Conservation (phyloP, 2,888 invertebrate species). For the Drosophila multiciliata region DNA sequence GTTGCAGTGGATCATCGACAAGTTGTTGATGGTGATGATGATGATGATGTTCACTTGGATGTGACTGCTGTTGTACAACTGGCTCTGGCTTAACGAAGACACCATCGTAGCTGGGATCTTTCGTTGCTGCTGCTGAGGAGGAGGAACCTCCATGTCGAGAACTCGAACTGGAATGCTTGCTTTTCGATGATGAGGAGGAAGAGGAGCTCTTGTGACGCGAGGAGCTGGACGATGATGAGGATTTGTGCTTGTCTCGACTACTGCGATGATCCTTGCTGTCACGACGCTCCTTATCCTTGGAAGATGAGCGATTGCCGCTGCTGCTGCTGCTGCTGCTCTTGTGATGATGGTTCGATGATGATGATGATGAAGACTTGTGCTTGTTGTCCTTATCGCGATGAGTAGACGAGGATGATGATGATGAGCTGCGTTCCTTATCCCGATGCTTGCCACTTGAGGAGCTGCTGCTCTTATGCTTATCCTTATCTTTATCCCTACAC, state of each 20-base stretch:
- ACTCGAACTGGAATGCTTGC: slow-evolving; percentile 85
- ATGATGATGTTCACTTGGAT: slow-evolving; percentile 55
- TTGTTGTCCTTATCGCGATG: slow-evolving; percentile 85
- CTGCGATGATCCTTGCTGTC: slow-evolving; percentile 82
- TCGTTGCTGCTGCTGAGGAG: slow-evolving; percentile 47
- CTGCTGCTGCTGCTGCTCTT: slow-evolving; percentile 61
- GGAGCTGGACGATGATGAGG: slow-evolving; percentile 68
- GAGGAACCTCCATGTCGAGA: slow-evolving; percentile 53
- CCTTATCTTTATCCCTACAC: slow-evolving; percentile 82
- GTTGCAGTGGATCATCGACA: slow-evolving; percentile 49
- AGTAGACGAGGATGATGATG: slow-evolving; percentile 71
- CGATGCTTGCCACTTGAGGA: slow-evolving; percentile 83
- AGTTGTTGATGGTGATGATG: slow-evolving; percentile 1
- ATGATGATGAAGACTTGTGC: slow-evolving; percentile 80
- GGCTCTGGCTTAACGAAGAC: slow-evolving; percentile 82
- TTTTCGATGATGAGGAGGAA: slow-evolving; percentile 82
- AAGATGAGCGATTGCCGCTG: slow-evolving; percentile 58
- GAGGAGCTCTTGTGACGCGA: slow-evolving; percentile 71
- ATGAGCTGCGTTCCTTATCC: slow-evolving; percentile 83
- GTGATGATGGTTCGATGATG: slow-evolving; percentile 73
- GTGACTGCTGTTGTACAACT: slow-evolving; percentile 66
- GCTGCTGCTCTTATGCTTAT: slow-evolving; percentile 84
- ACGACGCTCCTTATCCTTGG: slow-evolving; percentile 84
- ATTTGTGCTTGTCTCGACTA: slow-evolving; percentile 84
- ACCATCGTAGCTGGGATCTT: slow-evolving; percentile 73